Percentiles rank a stretch among this genome's conserved stretches.
Evolutionary conservation across 2,888 invertebrate species (phyloP).

Genomic region (Sesia apiformis): DNA sequence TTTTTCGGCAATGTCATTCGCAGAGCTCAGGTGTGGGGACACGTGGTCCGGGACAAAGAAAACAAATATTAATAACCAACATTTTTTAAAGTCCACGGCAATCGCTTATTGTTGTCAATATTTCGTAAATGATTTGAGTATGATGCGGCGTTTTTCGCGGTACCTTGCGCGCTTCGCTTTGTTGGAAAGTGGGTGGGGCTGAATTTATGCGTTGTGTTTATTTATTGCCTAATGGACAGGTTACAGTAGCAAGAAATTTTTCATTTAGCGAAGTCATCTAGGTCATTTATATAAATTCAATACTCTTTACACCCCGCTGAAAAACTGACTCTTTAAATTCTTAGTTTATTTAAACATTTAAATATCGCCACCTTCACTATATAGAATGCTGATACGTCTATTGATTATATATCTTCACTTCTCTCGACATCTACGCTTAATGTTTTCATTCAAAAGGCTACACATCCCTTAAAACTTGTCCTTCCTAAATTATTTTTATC

Average conservation of each 20-base stretch:
- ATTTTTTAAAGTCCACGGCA: slow-evolving; percentile 67
- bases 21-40: slow-evolving; percentile 71
- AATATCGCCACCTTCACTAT: no score
- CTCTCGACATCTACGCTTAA: no score
- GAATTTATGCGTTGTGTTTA: slow-evolving; percentile 49
- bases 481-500: no score
- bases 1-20: slow-evolving; percentile 65
- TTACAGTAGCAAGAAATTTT: slow-evolving; percentile 29
- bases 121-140: slow-evolving; percentile 72
- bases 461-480: no score
- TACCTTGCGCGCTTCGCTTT: slow-evolving; percentile 42
- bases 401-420: no score
- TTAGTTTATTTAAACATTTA: no score
- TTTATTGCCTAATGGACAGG: slow-evolving; percentile 67
- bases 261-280: background rate
- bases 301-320: no score
- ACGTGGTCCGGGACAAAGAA: slow-evolving; percentile 69
- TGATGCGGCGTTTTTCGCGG: slow-evolving; percentile 62
- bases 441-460: no score
- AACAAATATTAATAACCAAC: slow-evolving; percentile 72
- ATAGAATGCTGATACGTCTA: no score
- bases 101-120: slow-evolving; percentile 71
- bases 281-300: no score
- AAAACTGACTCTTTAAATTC: no score
- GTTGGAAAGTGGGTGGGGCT: slow-evolving; percentile 46